Conservation (phyloP, 2,797 vertebrate species). For the Dendrocincla fuliginosa region DNA sequence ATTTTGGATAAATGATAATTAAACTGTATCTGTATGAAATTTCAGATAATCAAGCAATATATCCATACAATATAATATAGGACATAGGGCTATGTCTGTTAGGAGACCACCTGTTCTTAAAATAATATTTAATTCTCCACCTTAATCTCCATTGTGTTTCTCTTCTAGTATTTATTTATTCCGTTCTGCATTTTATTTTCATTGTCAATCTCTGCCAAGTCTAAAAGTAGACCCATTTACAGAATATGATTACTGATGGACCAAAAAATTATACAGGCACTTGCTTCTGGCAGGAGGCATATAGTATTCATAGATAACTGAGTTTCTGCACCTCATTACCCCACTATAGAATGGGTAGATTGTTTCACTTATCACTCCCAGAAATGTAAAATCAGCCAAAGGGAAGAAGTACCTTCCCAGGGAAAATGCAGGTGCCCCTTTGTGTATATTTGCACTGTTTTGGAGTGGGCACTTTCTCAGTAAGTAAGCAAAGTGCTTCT, state of each 20-base stretch:
- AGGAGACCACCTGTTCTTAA: neutral
- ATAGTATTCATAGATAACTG: neutral
- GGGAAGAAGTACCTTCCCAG: neutral
- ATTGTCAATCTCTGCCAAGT: neutral
- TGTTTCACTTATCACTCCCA: neutral
- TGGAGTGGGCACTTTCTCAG: neutral
- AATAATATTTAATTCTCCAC: neutral
- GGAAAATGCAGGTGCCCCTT: fast-evolving
- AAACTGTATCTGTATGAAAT: neutral
- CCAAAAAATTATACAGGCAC: neutral
- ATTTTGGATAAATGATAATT: neutral
- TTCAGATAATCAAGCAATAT: neutral
- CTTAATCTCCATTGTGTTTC: neutral
- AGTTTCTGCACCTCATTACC: neutral
- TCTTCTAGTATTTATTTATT: neutral
- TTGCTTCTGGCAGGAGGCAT: neutral
- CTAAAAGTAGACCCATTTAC: neutral
- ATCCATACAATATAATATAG: neutral
- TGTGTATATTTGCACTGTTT: neutral
- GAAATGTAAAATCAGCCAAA: neutral
- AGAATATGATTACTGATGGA: neutral
- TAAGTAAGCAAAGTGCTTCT: neutral
- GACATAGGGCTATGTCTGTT: neutral
- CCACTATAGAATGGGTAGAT: neutral
- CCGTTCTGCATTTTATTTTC: neutral